These are phyloP conservation scores for Drosophila pallidifrons DNA, from an alignment of 1,140 invertebrate species.

Conservation along the genomic window DNA sequence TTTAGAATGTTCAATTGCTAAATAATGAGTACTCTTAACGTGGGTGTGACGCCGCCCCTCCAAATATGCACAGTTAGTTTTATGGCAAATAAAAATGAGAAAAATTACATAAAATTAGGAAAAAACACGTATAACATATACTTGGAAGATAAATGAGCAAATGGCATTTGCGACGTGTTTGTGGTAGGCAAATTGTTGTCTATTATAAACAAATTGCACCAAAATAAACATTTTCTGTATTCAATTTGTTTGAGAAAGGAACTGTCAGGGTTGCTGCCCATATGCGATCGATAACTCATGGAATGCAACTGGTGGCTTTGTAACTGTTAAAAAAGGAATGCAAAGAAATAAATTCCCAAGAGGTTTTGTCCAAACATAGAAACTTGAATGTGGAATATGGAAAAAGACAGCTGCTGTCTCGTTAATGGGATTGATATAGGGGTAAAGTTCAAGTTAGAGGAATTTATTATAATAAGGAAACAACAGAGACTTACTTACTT, in stretches of 20 bases:
- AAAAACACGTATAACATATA: conserved; percentile 31
- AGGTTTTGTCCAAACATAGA: not conserved
- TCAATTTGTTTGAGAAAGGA: conserved; percentile 23
- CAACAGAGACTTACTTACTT: no score
- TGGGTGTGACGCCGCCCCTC: conserved; percentile 37
- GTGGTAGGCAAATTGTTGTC: conserved; percentile 40
- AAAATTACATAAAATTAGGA: conserved; percentile 1
- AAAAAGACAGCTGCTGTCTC: not conserved
- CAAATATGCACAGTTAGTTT: conserved; percentile 23
- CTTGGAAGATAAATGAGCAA: conserved; percentile 44
- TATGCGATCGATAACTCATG: conserved; percentile 23
- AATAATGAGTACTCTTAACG: conserved; percentile 31
- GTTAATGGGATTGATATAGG: not conserved
- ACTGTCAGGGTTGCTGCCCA: conserved; percentile 18
- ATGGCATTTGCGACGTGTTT: conserved; percentile 44
- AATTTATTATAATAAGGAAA: no score
- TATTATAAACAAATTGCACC: conserved; percentile 44
- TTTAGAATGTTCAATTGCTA: conserved; percentile 42
- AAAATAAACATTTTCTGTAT: conserved; percentile 24
- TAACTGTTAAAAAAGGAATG: conserved; percentile 1
- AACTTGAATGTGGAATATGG: not conserved
- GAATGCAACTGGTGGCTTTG: conserved; percentile 1
- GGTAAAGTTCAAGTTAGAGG: no score
- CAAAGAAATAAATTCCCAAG: conserved; percentile 1
- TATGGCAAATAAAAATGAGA: conserved; percentile 3